Conservation (phyloP, 2,888 invertebrate genomes). For the Chrysodeixis includens region DNA sequence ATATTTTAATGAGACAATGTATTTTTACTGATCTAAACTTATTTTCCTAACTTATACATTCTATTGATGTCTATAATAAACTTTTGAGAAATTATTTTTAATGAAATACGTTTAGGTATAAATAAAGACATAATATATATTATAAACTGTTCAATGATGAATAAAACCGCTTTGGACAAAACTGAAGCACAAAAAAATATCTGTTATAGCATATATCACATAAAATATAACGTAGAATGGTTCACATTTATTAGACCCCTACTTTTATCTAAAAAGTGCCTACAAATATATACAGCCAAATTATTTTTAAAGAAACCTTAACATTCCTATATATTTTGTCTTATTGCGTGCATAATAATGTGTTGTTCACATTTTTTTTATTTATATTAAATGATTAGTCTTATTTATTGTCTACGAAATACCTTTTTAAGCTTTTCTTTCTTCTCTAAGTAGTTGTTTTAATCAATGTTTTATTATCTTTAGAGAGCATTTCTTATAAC, state of each 20-base stretch:
- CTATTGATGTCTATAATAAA: constrained; percentile 20
- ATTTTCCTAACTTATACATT: constrained; percentile 14
- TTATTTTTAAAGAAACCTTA: not conserved
- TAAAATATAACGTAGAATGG: constrained; percentile 17
- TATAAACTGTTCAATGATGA: constrained; percentile 44
- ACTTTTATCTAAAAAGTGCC: constrained; percentile 31
- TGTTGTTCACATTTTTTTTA: not conserved
- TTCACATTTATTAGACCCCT: not conserved
- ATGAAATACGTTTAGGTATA: constrained; percentile 21
- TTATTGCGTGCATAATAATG: not conserved
- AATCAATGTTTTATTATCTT: constrained; percentile 30
- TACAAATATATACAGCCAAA: constrained; percentile 10
- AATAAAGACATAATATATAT: constrained; percentile 35
- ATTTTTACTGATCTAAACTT: not conserved
- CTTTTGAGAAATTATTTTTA: constrained; percentile 7
- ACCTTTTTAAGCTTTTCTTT: not conserved
- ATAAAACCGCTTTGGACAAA: constrained; percentile 46
- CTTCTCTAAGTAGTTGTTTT: not conserved
- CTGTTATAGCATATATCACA: constrained; percentile 30
- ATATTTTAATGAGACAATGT: not conserved
- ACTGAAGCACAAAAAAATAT: constrained; percentile 52
- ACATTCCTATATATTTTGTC: not conserved
- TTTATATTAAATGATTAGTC: too few species aligned
- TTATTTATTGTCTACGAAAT: not conserved
- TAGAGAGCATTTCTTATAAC: constrained; percentile 34